Conservation (phyloP, 2,113 vertebrate species). For the Salvelinus alpinus region DNA sequence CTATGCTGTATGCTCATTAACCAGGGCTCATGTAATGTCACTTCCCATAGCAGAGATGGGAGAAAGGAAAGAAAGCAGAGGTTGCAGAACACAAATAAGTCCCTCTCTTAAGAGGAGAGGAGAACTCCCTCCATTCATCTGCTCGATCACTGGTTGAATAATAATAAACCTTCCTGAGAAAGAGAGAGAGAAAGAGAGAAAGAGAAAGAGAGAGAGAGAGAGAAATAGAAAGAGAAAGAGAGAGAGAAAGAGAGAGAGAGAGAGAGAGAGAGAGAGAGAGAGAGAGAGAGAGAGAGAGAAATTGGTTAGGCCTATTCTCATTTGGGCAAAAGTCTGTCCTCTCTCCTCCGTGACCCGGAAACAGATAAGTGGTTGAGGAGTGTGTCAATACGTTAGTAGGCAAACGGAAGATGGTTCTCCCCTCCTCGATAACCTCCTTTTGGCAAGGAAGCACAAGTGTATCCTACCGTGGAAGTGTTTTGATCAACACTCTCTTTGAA, state of each 20-base stretch:
- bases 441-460: too few relatives aligned
- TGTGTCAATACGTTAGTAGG: too few relatives aligned
- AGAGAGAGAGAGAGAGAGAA: neutral
- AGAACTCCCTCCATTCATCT: conserved; percentile 44
- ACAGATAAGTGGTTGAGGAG: too few relatives aligned
- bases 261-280: neutral
- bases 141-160: conserved; percentile 37
- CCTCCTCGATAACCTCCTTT: too few relatives aligned
- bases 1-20: conserved; percentile 1
- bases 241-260: neutral
- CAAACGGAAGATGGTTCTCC: too few relatives aligned
- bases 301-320: too few relatives aligned
- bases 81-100: conserved; percentile 56
- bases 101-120: conserved; percentile 4
- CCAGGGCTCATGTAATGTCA: conserved; percentile 37
- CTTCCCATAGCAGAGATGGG: conserved; percentile 32
- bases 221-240: neutral
- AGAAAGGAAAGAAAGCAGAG: too few relatives aligned
- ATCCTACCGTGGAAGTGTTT: too few relatives aligned
- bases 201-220: too few relatives aligned
- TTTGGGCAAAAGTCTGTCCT: too few relatives aligned
- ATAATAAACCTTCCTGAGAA: conserved; percentile 38
- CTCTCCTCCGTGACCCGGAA: too few relatives aligned
- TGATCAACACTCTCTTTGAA: too few relatives aligned
- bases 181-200: neutral